Evolutionary conservation across 2,888 invertebrate species (phyloP), one percentile per base, ranked within the genome.

Genomic region (Junonia oenone): DNA sequence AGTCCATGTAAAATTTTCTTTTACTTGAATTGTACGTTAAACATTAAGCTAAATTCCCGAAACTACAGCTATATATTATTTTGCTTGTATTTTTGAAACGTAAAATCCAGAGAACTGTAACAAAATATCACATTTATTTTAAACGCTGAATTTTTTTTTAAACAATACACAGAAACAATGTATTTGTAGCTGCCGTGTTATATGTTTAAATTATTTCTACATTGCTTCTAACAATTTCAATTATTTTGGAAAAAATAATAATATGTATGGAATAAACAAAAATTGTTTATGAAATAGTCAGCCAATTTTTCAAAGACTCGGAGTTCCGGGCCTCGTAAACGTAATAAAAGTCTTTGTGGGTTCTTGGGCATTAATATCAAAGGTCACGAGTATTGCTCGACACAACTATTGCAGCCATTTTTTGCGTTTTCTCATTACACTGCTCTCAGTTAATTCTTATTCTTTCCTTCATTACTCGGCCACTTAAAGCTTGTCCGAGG

Each of bases 211-310:
- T 11, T 15, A 9, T 47, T 53, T 47, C 22, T 31, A 40, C 19
- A 53, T 40, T 22, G 38, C 27, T 47, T 43, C n/a, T 3, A 19
- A 40, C 45, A 38, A 38, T 2, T 46, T 31, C 45, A 46, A 38
- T n/a, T 53, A 52, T 49, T 45, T 55, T 51, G 29, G 53, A 15
- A 55, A 61, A 66, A 73, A 65, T 77, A 78, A 81, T 80, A 78
- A 78, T 73, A 72, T 64, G 65, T 63, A 68, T 35, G 66, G 68
- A 59, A n/a, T n/a, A n/a, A n/a, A n/a, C n/a, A 62, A 60, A 55
- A 58, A 57, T 61, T 38, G 14, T 46, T 37, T 14, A 9, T 9
- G 38, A 46, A 37, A 27, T 45, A 35, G 29, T 40, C 9, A 13
- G 13, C n/a, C 9, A 33, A 43, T 26, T 38, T 43, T 43, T 43